A percentile compares a stretch with the other conserved stretches of the same genome.
Evolutionary conservation across 1,140 invertebrate genomes (phyloP).

Genomic region (Atta texana): DNA sequence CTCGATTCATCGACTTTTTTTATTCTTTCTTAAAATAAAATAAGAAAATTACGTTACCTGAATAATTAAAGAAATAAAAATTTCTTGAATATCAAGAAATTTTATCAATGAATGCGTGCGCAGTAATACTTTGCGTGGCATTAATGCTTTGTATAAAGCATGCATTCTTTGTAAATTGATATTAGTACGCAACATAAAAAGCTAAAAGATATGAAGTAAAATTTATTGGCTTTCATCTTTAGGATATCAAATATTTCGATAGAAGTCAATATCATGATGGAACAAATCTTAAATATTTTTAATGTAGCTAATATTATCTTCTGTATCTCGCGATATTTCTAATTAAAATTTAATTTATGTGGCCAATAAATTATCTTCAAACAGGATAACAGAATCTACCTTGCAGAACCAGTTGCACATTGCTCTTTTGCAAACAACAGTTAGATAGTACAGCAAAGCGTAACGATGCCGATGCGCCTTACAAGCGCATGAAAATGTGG

Average conservation of each 20-base stretch:
- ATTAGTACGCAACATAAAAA: conserved; percentile 31
- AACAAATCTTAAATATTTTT: neutral
- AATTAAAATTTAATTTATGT: conserved; percentile 7
- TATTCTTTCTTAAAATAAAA: neutral
- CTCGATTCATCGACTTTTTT: neutral
- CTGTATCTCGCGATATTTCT: neutral
- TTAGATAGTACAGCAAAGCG: conserved; percentile 65
- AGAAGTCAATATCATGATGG: neutral
- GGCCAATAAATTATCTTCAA: conserved; percentile 24
- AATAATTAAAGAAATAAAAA: too few species aligned
- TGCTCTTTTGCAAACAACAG: conserved; percentile 32
- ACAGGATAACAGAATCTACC: conserved; percentile 31
- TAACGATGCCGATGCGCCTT: conserved; percentile 18
- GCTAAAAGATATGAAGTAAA: neutral
- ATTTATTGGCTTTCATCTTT: conserved; percentile 25
- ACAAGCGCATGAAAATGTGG: conserved; percentile 23
- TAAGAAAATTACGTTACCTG: neutral
- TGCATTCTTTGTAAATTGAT: conserved; percentile 1
- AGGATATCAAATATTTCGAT: neutral
- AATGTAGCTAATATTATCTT: neutral
- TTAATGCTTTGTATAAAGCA: neutral
- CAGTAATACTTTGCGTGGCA: neutral
- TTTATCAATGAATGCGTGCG: neutral
- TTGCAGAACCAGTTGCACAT: conserved; percentile 72
- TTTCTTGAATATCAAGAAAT: neutral